Percentiles rank a stretch among this genome's conserved stretches.
phyloP scores from a whole-genome alignment of 2,113 vertebrate species.

The rabbit (Oryctolagus cuniculus) region mOryCun1.1 NC_091445.1:10734001-10734500 shows the following conservation, averaged over 20 bases:
- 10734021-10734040: not conserved
- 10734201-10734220: not conserved
- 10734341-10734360: slow-evolving; percentile 17
- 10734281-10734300: not conserved
- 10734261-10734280: not conserved
- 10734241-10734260: not conserved
- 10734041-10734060: slow-evolving; percentile 20
- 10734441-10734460: slow-evolving; percentile 43
- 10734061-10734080: not conserved
- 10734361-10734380: not conserved
- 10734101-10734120: not conserved
- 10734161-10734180: not conserved
- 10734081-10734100: slow-evolving; percentile 22
- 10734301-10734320: slow-evolving; percentile 6
- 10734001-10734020: not conserved
- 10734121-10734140: not conserved
- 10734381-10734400: not conserved
- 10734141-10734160: not conserved
- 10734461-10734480: not conserved
- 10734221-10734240: not conserved
- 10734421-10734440: not conserved
- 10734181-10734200: not conserved
- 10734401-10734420: not conserved
- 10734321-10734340: not conserved
- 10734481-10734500: not conserved